A percentile compares a stretch with the other conserved stretches of the same genome.
phyloP scores from a whole-genome alignment of 1,140 invertebrate species.

The Mya arenaria region DNA sequence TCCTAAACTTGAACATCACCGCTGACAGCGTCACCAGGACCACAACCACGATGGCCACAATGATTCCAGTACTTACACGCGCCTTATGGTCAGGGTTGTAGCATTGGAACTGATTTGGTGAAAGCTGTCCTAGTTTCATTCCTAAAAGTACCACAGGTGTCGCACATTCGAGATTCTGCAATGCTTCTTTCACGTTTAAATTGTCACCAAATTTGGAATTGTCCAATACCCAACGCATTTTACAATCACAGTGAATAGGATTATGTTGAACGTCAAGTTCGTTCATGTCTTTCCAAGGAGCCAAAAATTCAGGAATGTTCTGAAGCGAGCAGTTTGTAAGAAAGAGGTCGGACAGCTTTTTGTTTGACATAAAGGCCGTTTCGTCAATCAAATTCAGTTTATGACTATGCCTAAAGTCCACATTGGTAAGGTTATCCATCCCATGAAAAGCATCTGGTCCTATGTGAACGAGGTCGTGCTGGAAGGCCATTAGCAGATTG shows the following conservation, averaged over 20 bases:
- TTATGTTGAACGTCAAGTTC: background rate
- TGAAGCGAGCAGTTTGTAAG: background rate
- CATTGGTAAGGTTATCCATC: background rate
- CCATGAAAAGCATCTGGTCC: constrained; percentile 43
- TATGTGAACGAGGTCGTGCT: background rate
- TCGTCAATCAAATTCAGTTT: constrained; percentile 13
- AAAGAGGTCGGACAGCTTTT: constrained; percentile 7
- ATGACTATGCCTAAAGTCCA: constrained; percentile 4
- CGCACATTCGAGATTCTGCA: constrained; percentile 3
- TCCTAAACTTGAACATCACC: constrained; percentile 9
- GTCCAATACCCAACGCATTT: constrained; percentile 32
- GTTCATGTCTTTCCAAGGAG: constrained; percentile 9
- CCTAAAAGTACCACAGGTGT: too few species aligned
- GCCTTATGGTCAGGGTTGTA: background rate
- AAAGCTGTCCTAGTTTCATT: too few species aligned
- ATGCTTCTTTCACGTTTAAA: constrained; percentile 10
- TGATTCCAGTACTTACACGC: constrained; percentile 29
- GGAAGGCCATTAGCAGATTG: background rate
- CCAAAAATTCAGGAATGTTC: constrained; percentile 5
- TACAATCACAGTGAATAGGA: constrained; percentile 40
- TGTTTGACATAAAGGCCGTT: constrained; percentile 21
- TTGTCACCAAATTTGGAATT: constrained; percentile 26
- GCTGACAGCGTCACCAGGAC: background rate
- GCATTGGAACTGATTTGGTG: too few species aligned
- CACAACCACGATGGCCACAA: constrained; percentile 25